These are phyloP conservation scores for Pimephales promelas DNA, from an alignment of 2,113 vertebrate species.

Conservation along the genomic window DNA sequence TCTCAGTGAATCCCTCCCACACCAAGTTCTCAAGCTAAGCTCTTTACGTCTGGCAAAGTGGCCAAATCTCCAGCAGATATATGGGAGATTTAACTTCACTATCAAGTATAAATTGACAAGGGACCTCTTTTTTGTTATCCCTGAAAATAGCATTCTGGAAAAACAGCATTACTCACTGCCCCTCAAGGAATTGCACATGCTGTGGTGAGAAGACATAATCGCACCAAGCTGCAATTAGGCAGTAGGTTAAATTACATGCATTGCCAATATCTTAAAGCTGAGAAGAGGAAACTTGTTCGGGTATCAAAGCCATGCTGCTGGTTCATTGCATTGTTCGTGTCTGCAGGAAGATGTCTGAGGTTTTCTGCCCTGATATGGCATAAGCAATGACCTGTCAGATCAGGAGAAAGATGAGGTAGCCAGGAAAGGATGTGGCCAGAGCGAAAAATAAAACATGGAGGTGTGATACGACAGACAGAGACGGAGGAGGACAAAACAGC, in stretches of 20 bases:
- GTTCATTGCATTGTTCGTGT: slow-evolving; percentile 25
- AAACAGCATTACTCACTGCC: neutral
- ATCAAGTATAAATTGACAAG: slow-evolving; percentile 18
- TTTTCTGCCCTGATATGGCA: slow-evolving; percentile 42
- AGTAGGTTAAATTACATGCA: neutral
- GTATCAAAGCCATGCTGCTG: neutral
- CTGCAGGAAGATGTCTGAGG: slow-evolving; percentile 35
- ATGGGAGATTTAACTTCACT: neutral
- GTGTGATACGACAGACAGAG: neutral
- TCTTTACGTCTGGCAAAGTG: slow-evolving; percentile 8
- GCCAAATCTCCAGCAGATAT: slow-evolving; percentile 18
- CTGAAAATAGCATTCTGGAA: neutral
- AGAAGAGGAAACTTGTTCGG: neutral
- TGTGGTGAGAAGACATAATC: neutral
- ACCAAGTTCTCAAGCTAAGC: slow-evolving; percentile 23
- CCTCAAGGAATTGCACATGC: neutral
- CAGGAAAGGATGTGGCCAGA: neutral
- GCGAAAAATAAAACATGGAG: slow-evolving; percentile 10
- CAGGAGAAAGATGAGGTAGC: slow-evolving; percentile 5
- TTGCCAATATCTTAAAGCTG: neutral
- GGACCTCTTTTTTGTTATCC: slow-evolving; percentile 2
- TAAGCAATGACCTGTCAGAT: slow-evolving; percentile 63
- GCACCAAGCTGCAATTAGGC: neutral
- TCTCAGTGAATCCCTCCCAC: slow-evolving; percentile 15
- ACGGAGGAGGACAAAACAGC: slow-evolving; percentile 16